Base-by-base conservation (phyloP, 2,888 invertebrate genomes). In the Petrolisthes manimaculis region DNA sequence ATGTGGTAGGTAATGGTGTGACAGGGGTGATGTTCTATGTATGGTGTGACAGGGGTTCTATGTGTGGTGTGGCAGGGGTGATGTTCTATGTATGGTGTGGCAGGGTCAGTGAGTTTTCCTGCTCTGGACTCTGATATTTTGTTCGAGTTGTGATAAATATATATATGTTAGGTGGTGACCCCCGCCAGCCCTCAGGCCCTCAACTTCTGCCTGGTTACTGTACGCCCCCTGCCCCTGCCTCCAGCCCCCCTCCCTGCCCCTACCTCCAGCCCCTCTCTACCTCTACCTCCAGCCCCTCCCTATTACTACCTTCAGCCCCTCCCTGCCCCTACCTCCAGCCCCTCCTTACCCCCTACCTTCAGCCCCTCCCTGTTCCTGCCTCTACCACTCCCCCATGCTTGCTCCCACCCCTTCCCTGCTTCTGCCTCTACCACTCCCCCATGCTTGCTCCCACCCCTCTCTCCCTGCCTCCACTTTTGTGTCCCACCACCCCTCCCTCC, bases 131-230 rank as follows among this genome's bases (percentile, higher is more conserved):
- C 80, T 55, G 80, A 81, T 61, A 61, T 69, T 82, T 82, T 54
- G 24, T 24, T 37, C 78, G 67, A 51, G 77, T 61, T 71, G n/a
- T 84, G 78, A 84, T 84, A 78, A 67, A 78, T 84, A 84, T 37
- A 84, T 84, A 77, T 77, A 78, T 84, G 79, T 84, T 56, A 77
- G 77, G n/a, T 51, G 37, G 84, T 61, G 77, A 77, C 54, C 80
- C 77, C 24, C 3, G 61, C 5, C 84, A 61, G 8, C 18, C 77
- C 56, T 0, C n/a, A 51, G 77, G 77, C 84, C 24, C 37, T n/a
- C 9, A 75, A 61, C 77, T 77, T 75, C 83, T 37, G n/a, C 21
- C 54, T 84, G 67, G 78, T 79, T 86, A 69, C 81, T 81, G 55
- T 12, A 51, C 53, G n/a, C n/a, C 55, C 55, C 24, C 74, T 74